Evolutionary conservation across 2,888 invertebrate species (phyloP).

Genomic region (Dryobotodes eremita): DNA sequence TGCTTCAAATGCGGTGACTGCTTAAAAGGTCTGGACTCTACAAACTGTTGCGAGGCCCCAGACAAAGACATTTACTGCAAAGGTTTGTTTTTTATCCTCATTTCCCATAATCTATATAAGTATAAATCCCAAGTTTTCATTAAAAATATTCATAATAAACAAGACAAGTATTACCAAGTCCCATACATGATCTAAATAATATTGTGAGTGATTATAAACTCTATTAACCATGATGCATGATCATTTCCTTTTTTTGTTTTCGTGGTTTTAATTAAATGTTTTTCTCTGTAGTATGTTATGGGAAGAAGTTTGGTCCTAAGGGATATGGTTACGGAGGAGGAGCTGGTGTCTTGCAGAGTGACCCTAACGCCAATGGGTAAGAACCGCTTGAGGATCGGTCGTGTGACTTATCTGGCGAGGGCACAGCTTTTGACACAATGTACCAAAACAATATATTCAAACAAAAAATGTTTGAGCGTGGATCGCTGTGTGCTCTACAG

Average conservation of each 20-base stretch:
- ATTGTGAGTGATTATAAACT: constrained; percentile 63
- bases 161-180: constrained; percentile 47
- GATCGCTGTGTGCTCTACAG: constrained; percentile 82
- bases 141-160: constrained; percentile 47
- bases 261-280: constrained; percentile 75
- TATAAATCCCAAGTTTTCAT: constrained; percentile 33
- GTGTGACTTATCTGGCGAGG: constrained; percentile 84
- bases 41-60: constrained; percentile 97
- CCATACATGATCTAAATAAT: constrained; percentile 45
- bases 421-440: constrained; percentile 77
- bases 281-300: constrained; percentile 96
- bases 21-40: constrained; percentile 96
- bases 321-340: constrained; percentile 99
- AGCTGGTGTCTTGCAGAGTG: constrained; percentile 97
- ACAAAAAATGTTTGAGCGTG: constrained; percentile 57
- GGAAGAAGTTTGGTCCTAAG: constrained; percentile 99
- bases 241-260: constrained; percentile 54
- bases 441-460: constrained; percentile 31
- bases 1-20: constrained; percentile 98
- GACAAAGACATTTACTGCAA: constrained; percentile 99
- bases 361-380: constrained; percentile 96
- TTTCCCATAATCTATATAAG: constrained; percentile 55
- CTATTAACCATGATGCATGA: constrained; percentile 60
- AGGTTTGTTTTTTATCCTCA: constrained; percentile 91
- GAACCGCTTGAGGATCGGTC: constrained; percentile 83